Evolutionary conservation across 2,113 vertebrate genomes (phyloP).

Genomic region (Bothrops jararaca): DNA sequence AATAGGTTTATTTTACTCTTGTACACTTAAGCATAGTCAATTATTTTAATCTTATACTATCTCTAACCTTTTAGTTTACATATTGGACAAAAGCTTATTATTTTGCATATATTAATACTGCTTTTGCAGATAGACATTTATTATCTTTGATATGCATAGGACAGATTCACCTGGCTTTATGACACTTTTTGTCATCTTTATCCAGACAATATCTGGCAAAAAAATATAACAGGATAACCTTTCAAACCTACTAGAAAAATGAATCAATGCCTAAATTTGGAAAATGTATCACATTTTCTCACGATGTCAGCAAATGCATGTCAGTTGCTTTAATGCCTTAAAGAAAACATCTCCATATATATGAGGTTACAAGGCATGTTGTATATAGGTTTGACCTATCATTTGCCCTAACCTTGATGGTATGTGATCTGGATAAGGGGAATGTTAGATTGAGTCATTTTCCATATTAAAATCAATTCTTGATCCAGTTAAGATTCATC

Average conservation of each 20-base stretch:
- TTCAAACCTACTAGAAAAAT: constrained; percentile 52
- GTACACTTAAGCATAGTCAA: background rate
- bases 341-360: background rate
- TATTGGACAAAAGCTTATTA: constrained; percentile 40
- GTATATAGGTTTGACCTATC: background rate
- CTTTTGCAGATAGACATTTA: constrained; percentile 56
- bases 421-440: background rate
- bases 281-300: background rate
- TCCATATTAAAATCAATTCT: background rate
- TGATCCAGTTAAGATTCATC: background rate
- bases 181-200: constrained; percentile 57
- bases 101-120: constrained; percentile 49
- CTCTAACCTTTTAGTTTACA: constrained; percentile 15
- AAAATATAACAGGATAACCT: constrained; percentile 51
- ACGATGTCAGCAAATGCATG: background rate
- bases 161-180: constrained; percentile 56
- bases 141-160: constrained; percentile 58
- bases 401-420: background rate
- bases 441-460: background rate
- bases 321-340: background rate
- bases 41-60: constrained; percentile 19
- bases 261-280: constrained; percentile 23
- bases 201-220: constrained; percentile 62
- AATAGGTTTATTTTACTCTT: background rate
- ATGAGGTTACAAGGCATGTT: background rate